Evolutionary conservation across 2,888 invertebrate species (phyloP).

Genomic region (Coenonympha glycerion): DNA sequence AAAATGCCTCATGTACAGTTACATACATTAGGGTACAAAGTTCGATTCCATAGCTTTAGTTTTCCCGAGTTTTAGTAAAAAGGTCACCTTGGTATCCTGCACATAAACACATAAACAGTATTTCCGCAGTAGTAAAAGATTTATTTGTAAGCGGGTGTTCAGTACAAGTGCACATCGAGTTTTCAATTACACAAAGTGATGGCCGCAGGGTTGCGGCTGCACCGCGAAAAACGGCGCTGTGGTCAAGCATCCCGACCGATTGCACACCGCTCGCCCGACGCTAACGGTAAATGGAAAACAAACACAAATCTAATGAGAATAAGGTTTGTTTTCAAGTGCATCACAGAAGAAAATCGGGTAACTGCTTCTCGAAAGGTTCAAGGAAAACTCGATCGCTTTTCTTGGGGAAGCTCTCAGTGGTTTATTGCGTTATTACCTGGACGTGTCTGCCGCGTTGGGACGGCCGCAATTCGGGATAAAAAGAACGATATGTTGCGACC

Average conservation of each 20-base stretch:
- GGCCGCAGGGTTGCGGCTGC: conserved; percentile 56
- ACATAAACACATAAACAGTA: conserved; percentile 28
- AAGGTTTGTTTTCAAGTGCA: conserved; percentile 49
- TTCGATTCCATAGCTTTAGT: no score
- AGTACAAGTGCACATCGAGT: conserved; percentile 70
- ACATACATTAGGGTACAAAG: no score
- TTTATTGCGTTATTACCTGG: conserved; percentile 77
- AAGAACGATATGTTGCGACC: conserved; percentile 70
- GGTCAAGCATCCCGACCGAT: conserved; percentile 64
- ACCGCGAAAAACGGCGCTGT: conserved; percentile 63
- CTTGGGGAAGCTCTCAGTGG: conserved; percentile 73
- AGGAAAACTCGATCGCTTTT: conserved; percentile 75
- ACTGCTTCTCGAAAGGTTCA: conserved; percentile 70
- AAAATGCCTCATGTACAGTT: no score
- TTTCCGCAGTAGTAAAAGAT: conserved; percentile 43
- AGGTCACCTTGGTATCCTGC: neutral
- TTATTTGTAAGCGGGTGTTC: conserved; percentile 64
- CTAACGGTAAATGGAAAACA: conserved; percentile 40
- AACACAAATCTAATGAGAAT: conserved; percentile 48
- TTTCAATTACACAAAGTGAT: conserved; percentile 75
- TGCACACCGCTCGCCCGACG: conserved; percentile 52
- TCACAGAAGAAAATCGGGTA: conserved; percentile 51
- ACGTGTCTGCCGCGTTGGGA: conserved; percentile 70
- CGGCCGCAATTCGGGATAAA: conserved; percentile 71
- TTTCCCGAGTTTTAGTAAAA: no score